These are phyloP conservation scores for Saccopteryx bilineata DNA, from an alignment of 2,113 vertebrate genomes.

Conservation along the genomic window DNA sequence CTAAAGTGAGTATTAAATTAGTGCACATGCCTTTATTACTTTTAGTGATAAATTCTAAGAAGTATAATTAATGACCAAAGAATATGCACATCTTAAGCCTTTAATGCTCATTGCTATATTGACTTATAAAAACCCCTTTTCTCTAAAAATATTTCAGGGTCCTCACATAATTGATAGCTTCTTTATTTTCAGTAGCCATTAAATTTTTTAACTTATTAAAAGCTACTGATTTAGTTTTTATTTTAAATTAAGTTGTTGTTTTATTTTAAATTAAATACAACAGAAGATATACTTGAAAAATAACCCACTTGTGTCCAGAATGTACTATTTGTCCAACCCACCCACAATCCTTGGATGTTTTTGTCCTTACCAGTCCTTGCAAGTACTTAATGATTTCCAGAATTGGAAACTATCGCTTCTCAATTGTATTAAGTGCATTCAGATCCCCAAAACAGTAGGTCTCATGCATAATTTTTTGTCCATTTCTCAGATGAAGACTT, in stretches of 20 bases:
- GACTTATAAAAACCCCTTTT: background rate
- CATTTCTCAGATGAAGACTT: slow-evolving; percentile 56
- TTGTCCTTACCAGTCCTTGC: background rate
- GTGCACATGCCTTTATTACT: background rate
- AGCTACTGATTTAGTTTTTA: background rate
- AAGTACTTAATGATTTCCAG: background rate
- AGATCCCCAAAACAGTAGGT: background rate
- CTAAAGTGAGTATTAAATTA: background rate
- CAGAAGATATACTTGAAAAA: slow-evolving; percentile 14
- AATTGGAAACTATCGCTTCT: background rate
- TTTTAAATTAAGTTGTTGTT: slow-evolving; percentile 6
- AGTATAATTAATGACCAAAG: slow-evolving; percentile 46
- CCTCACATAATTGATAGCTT: background rate
- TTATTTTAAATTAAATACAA: slow-evolving; percentile 9
- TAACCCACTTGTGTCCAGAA: background rate
- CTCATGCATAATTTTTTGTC: background rate
- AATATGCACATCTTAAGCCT: background rate
- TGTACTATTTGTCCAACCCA: background rate
- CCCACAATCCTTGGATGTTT: background rate
- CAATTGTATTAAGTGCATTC: background rate
- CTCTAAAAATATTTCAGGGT: slow-evolving; percentile 46
- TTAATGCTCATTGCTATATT: background rate
- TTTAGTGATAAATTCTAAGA: slow-evolving; percentile 16
- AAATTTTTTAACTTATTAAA: background rate
- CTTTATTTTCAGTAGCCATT: slow-evolving; percentile 52